Conservation (phyloP, 2,797 vertebrate species). For the Cyclopterus lumpus region DNA sequence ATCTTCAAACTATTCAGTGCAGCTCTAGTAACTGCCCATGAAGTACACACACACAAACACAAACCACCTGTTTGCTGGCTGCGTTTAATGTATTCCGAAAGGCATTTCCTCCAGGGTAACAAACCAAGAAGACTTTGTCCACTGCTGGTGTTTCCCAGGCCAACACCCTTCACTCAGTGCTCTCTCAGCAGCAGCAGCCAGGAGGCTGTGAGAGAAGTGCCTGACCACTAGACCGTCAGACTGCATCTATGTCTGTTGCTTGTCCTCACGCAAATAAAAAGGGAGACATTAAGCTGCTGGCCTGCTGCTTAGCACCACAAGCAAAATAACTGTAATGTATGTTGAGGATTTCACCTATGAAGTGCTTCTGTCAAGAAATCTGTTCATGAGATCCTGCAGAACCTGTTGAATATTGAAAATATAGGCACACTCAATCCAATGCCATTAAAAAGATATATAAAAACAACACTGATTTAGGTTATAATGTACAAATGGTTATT, state of each 20-base stretch:
- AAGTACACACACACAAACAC: slow-evolving; percentile 9
- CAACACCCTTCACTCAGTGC: slow-evolving; percentile 38
- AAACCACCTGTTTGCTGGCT: slow-evolving; percentile 23
- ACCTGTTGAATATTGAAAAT: no score
- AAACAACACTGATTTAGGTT: no score
- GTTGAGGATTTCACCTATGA: no score
- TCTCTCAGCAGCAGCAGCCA: slow-evolving; percentile 10
- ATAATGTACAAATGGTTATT: no score
- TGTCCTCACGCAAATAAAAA: background rate
- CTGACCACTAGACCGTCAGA: background rate
- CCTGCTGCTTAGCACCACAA: no score
- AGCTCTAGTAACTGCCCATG: background rate
- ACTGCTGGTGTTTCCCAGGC: slow-evolving; percentile 40
- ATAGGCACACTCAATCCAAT: no score
- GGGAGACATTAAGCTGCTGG: no score
- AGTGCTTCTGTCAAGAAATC: no score
- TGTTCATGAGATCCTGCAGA: no score
- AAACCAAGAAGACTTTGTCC: slow-evolving; percentile 49
- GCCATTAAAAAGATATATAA: no score
- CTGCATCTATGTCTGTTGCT: background rate
- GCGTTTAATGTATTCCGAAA: slow-evolving; percentile 44
- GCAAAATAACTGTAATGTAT: no score
- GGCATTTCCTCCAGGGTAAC: slow-evolving; percentile 60
- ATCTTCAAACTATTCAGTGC: no score
- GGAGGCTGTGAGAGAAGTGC: background rate